Evolutionary conservation across 2,797 vertebrate species (phyloP).

Genomic region (Coendou prehensilis): DNA sequence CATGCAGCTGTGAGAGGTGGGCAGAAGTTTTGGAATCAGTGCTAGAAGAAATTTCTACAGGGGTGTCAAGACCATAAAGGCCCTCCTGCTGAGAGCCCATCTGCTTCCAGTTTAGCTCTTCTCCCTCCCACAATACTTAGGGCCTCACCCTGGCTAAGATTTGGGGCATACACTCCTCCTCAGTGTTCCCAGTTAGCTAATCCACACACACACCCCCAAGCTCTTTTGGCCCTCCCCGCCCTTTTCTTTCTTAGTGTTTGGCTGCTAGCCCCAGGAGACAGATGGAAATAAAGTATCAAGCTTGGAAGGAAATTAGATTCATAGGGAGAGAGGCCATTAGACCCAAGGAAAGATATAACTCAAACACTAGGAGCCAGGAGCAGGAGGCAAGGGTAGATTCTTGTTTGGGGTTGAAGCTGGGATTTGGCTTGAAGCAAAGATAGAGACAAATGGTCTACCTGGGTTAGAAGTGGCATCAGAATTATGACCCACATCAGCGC

Average conservation of each 20-base stretch:
- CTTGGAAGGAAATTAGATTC: conserved; percentile 32
- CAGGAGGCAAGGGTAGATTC: background rate
- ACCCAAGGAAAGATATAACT: background rate
- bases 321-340: background rate
- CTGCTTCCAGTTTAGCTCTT: background rate
- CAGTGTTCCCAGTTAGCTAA: background rate
- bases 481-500: background rate
- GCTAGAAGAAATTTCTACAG: background rate
- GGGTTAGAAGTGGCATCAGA: background rate
- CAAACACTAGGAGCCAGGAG: conserved; percentile 32
- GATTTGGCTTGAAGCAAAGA: background rate
- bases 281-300: conserved; percentile 61
- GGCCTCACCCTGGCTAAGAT: conserved; percentile 35
- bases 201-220: background rate
- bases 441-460: background rate
- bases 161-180: background rate
- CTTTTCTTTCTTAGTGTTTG: conserved; percentile 45
- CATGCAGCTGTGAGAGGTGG: background rate
- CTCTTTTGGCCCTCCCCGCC: background rate
- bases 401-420: background rate
- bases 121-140: background rate
- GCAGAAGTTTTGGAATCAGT: background rate
- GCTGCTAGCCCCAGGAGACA: conserved; percentile 37
- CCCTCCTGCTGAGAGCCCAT: background rate
- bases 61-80: background rate